Base-by-base conservation (phyloP, 2,888 invertebrate species). In the Limnephilus auricula region DNA sequence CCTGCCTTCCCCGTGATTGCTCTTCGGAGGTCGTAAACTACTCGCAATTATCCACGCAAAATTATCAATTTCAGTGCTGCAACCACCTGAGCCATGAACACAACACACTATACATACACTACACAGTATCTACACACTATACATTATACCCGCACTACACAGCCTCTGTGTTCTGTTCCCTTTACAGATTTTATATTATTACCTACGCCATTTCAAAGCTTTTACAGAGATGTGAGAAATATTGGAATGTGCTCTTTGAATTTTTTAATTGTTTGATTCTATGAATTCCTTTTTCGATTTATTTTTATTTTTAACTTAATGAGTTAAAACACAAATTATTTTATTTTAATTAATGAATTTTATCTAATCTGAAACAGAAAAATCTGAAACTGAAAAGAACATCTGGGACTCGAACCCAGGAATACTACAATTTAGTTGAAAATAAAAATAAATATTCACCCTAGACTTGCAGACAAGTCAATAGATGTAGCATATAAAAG, bases 1-100 rank as follows among this genome's bases (percentile, higher is more conserved):
- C 83, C 25, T 31, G 25, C 12, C n/a, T 13, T 13, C 18, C 12
- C 84, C n/a, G 84, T 25, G 30, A 32, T 37, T 18, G 31, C 86
- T 85, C 40, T 50, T 31, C 79, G 87, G 79, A 45, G 92, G 89
- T 89, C 92, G 89, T 92, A 92, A 92, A 92, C 91, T 89, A 90
- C 89, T 40, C 65, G 37, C 92, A 90, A 92, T 92, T 92, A 92
- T 91, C 90, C 92, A 90, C 89, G 92, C 91, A 40, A 79, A 92
- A 92, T 92, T 92, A 92, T 92, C 92, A 92, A 92, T 92, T 92
- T 91, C 84, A 84, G 91, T 91, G 50, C 91, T 84, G 87, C 87
- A 82, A 65, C 90, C 45, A 50, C 25, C 65, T 65, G 80, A 45
- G n/a, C 80, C 31, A 82, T 65, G 65, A n/a, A 65, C 25, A 65